phyloP scores from a whole-genome alignment of 2,113 vertebrate genomes.

The Centrocercus urophasianus region DNA sequence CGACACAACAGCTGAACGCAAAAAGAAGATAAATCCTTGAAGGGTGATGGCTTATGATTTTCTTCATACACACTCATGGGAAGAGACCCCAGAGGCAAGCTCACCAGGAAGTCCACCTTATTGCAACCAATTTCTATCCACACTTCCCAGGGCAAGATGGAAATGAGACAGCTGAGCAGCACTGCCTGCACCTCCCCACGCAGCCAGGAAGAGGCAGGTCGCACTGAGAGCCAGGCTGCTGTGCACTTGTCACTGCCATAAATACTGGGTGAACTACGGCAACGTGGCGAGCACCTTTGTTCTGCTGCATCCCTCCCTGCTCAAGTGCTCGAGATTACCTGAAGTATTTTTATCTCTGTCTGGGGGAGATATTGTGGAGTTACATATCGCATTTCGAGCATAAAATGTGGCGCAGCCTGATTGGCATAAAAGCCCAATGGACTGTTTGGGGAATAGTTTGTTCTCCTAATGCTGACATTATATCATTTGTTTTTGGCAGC shows the following conservation, averaged over 20 bases:
- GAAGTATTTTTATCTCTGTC: background rate
- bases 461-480: constrained; percentile 51
- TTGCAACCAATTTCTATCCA: background rate
- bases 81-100: background rate
- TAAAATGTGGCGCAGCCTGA: background rate
- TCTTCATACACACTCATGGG: background rate
- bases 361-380: background rate
- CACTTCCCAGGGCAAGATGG: background rate
- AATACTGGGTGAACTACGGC: fast-evolving
- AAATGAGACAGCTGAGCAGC: fast-evolving
- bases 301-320: fast-evolving
- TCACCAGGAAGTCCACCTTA: background rate
- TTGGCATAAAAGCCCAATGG: constrained; percentile 12
- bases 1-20: background rate
- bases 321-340: background rate
- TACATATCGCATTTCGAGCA: background rate
- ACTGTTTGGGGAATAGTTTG: constrained; percentile 10
- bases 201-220: background rate
- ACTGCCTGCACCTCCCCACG: background rate
- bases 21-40: background rate
- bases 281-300: fast-evolving
- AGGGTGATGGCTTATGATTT: background rate
- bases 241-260: fast-evolving
- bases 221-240: fast-evolving
- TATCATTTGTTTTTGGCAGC: constrained; percentile 54